Base-by-base conservation (phyloP, 2,888 invertebrate species). In the Hoplodrina blanda region DNA sequence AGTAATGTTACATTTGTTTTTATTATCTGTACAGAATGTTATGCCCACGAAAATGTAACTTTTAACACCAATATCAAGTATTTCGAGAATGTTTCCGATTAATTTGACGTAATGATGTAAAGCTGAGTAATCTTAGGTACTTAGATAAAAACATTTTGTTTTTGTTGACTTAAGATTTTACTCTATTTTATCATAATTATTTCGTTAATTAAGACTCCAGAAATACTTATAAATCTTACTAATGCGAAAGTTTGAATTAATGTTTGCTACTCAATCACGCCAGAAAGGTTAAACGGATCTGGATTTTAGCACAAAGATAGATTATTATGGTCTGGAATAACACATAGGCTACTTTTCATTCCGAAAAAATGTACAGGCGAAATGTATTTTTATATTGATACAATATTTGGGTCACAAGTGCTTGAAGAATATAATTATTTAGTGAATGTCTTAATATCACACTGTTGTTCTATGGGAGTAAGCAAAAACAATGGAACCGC, bases 391-490 rank as follows among this genome's bases (percentile, higher is more conserved):
- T 49, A 49, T 20, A 25, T 37, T 57, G 55, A 44, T 6, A 17
- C 53, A 44, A 11, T 62, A 46, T 25, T 37, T 46, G 19, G 62
- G 62, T 57, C 72, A 57, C 46, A 71, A 46, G 37, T 69, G 54
- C 49, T 54, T 2, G 19, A 2, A 44, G 5, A 52, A 4, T 62
- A n/a, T 3, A 50, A 52, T 44, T 52, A 19, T 44, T 25, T 11
- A 5, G 10, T n/a, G 33, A 52, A 54, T 25, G 50, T 30, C 11
- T 30, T 41, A 62, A 41, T 56, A 41, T 41, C 41, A 8, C 13
- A 41, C 13, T 11, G 2, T 41, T 41, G 11, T 8, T 13, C 2
- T 3, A 13, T 0, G 4, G 41, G 8, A 37, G 4, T 13, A 41
- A 13, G 13, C 41, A 41, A 11, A 41, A 41, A 41, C 13, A 41